These are phyloP conservation scores for Tragulus kanchil DNA, from an alignment of 2,113 vertebrate genomes.

Conservation along the genomic window DNA sequence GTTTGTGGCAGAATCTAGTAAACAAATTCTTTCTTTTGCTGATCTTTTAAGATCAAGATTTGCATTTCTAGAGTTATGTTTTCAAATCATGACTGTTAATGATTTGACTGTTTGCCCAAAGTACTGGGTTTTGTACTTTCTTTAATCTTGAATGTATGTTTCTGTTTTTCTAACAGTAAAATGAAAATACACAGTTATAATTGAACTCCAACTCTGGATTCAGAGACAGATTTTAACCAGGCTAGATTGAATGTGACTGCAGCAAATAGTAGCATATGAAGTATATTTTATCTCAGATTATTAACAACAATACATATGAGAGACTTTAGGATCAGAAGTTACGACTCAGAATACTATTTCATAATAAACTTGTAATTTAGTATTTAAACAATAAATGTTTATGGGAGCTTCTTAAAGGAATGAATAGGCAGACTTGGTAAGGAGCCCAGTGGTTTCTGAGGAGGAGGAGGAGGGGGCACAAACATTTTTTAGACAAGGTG, in stretches of 20 bases:
- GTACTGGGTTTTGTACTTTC: not conserved
- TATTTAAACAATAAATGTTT: not conserved
- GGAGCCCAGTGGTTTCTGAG: not conserved
- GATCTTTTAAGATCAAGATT: constrained; percentile 34
- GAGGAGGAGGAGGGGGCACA: no score
- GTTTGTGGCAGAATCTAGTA: not conserved
- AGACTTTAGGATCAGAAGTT: not conserved
- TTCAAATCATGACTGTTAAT: not conserved
- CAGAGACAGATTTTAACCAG: not conserved
- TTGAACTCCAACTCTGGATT: not conserved
- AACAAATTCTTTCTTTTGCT: not conserved
- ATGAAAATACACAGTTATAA: not conserved
- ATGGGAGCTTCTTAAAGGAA: not conserved
- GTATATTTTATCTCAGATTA: not conserved
- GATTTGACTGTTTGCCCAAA: no score
- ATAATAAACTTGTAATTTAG: constrained; percentile 3
- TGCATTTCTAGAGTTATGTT: not conserved
- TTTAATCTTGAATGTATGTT: constrained; percentile 1
- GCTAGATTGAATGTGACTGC: not conserved
- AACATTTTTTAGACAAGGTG: no score
- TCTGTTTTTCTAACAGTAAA: not conserved
- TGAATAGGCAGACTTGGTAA: no score
- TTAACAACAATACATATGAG: not conserved
- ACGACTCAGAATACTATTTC: not conserved
- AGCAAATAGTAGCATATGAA: not conserved